Evolutionary conservation across 2,797 vertebrate species (phyloP), one percentile per base, ranked within the genome.

Genomic region (Ptychadena robeensis): DNA sequence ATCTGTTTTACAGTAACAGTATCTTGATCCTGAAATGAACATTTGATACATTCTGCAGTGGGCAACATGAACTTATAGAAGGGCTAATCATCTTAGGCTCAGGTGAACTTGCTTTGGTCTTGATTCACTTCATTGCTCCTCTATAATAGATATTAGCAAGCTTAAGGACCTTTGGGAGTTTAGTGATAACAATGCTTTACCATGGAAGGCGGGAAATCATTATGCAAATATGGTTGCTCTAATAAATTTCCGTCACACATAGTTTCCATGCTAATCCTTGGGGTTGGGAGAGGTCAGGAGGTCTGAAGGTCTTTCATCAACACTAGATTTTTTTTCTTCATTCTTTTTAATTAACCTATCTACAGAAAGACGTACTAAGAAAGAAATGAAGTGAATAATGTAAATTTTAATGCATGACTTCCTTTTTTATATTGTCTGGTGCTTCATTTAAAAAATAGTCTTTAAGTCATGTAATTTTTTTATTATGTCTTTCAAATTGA

Each of bases 91-190:
- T 92, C 92, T 97, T 96, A 94, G 95, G 95, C 95, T 96, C 97
- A 98, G 97, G 97, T 98, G 96, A 98, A 95, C 95, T 97, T 96
- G 96, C 96, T 97, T 96, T 95, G 95, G 95, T 95, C 91, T 93
- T 93, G 93, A 95, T 95, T 94, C 96, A 97, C 94, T 97, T 95
- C 96, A 94, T 93, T 96, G 96, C 96, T 95, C 95, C 95, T 94
- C 95, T 93, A 95, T 97, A 98, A 97, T 97, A 96, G 96, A 98
- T 98, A 98, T 98, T 98, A 98, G 97, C 96, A 96, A 96, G 96
- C 95, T 96, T 96, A 92, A 96, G 95, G 94, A 96, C 95, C 95
- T 93, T 92, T 94, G 97, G 96, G 97, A 98, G 95, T 92, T 95
- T 93, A 94, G 91, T 93, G 94, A 94, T 96, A 95, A 95, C 94